Base-by-base conservation (phyloP, 2,113 vertebrate genomes). In the Indicator indicator region DNA sequence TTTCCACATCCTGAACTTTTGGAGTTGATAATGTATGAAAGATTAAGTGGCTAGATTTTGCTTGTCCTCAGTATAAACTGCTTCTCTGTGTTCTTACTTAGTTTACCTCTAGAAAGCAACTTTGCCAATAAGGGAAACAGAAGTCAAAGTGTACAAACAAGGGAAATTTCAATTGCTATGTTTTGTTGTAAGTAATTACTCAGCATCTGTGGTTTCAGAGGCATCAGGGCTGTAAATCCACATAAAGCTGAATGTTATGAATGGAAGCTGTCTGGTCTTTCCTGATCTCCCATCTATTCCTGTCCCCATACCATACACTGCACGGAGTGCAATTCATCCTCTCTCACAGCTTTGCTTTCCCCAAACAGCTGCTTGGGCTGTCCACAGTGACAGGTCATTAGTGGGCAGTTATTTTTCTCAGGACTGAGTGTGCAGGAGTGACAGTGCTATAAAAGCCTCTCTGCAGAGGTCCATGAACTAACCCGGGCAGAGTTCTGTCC, bases 321-420 rank as follows among this genome's bases (percentile, higher is more conserved):
- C 73, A 58, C 56, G 68, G 32, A 83, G 32, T 86, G 83, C 90
- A 94, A 95, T 97, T 91, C 89, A 95, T 96, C 92, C 94, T 93
- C 64, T 81, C 42, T 71, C 9, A 6, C 80, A 1, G 13, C 89
- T 82, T 75, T 55, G 78, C 72, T 91, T 91, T 76, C 91, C 54
- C 93, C 88, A 72, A 91, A 91, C 71, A 89, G 77, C 94, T 96
- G 90, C 80, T 93, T 79, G 64, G 79, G 94, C 77, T 84, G 83
- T 90, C 90, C 83, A 60, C 16, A 38, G 60, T 93, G 95, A 94
- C 95, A 96, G 93, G 96, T 85, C 56, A 95, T 94, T 96, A 95
- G 90, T 9, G 72, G 93, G 83, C 91, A 94, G 74, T 81, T 91
- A 72, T 79, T 89, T 92, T 69, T 87, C 40, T 56, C 89, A 86